Conservation (phyloP, 1,140 invertebrate genomes). For the Cheumatopsyche charites region DNA sequence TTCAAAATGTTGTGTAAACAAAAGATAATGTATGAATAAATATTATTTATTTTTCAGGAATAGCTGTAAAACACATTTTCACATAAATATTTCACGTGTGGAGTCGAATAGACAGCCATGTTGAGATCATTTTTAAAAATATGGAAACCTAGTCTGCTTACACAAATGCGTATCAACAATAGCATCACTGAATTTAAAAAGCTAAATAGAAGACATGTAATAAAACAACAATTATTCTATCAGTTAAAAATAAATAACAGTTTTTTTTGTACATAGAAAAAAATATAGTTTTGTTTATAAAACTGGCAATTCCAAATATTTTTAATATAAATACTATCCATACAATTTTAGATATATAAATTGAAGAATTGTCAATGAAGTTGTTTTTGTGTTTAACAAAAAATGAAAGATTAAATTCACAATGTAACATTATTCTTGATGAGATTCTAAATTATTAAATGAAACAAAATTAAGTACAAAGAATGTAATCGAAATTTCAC, state of each 20-base stretch:
- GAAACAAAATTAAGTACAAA: constrained; percentile 9
- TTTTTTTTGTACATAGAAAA: not conserved
- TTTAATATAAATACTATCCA: too few species aligned
- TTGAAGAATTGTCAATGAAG: too few species aligned
- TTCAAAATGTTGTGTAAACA: not conserved
- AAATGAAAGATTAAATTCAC: too few species aligned
- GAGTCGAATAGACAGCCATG: constrained; percentile 3
- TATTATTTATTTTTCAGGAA: constrained; percentile 16
- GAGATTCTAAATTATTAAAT: too few species aligned
- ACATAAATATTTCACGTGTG: not conserved
- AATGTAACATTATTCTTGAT: too few species aligned
- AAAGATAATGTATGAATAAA: constrained; percentile 11
- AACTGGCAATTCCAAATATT: too few species aligned
- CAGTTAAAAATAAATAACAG: constrained; percentile 22
- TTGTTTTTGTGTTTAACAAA: too few species aligned
- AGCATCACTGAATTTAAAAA: not conserved
- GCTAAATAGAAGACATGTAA: constrained; percentile 10
- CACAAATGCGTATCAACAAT: not conserved
- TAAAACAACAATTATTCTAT: not conserved
- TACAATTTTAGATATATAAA: too few species aligned
- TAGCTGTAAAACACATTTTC: constrained; percentile 21
- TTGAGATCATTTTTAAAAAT: constrained; percentile 13
- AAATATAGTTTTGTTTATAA: too few species aligned
- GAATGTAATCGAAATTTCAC: not conserved
- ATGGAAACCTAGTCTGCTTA: not conserved